phyloP scores from a whole-genome alignment of 2,888 invertebrate species.

The Agrilus mali region DNA sequence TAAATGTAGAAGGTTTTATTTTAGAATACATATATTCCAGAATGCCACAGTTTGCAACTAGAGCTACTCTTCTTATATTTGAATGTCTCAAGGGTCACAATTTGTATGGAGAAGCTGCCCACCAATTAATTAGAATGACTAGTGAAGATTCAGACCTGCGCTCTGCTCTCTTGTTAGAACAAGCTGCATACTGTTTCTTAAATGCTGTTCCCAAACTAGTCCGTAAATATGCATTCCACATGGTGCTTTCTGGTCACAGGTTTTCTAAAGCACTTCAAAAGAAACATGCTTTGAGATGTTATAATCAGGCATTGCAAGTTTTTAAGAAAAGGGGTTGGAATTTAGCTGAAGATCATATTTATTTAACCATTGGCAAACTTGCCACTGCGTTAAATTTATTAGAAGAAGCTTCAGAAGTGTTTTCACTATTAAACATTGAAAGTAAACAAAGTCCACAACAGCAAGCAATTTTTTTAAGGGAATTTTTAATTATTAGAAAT shows the following conservation, averaged over 20 bases:
- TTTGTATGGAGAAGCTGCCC: conserved; percentile 84
- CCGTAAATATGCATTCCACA: conserved; percentile 91
- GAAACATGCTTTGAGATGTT: conserved; percentile 83
- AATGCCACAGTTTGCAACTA: conserved; percentile 82
- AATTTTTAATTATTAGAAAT: conserved; percentile 76
- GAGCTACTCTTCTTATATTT: conserved; percentile 80
- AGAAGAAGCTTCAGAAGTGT: conserved; percentile 58
- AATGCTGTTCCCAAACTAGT: conserved; percentile 57
- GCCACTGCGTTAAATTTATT: conserved; percentile 67
- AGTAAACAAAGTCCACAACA: conserved; percentile 60
- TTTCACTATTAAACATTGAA: conserved; percentile 60
- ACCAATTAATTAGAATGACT: conserved; percentile 88
- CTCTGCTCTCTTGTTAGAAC: conserved; percentile 86
- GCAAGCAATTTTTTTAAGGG: conserved; percentile 71
- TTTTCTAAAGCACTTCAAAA: conserved; percentile 88
- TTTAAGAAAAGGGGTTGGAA: conserved; percentile 68
- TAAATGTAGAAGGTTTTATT: neutral
- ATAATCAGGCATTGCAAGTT: conserved; percentile 80
- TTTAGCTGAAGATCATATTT: conserved; percentile 89
- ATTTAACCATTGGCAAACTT: conserved; percentile 85
- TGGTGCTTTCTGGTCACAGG: conserved; percentile 91
- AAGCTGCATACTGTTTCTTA: conserved; percentile 88
- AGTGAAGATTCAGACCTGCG: conserved; percentile 95
- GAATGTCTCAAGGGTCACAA: conserved; percentile 73
- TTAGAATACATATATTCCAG: conserved; percentile 34